Conservation (phyloP, 2,888 invertebrate species). For the Schrankia costaestrigalis region DNA sequence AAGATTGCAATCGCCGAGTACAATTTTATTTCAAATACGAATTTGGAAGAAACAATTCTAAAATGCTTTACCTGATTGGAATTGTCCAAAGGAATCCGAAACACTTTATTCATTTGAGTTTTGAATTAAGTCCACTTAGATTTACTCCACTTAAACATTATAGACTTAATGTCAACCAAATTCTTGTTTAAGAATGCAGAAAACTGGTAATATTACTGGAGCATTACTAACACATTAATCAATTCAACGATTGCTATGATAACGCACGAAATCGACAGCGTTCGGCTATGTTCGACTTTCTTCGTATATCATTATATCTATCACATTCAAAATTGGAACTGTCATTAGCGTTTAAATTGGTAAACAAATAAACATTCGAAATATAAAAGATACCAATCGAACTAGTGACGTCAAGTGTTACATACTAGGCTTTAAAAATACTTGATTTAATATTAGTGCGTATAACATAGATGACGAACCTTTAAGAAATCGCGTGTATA, state of each 20-base stretch:
- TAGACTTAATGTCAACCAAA: neutral
- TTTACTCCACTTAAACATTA: neutral
- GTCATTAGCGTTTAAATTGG: constrained; percentile 8
- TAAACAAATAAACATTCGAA: too few relatives aligned
- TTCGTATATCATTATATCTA: constrained; percentile 23
- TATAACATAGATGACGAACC: constrained; percentile 15
- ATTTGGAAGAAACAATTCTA: constrained; percentile 31
- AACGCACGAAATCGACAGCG: constrained; percentile 15
- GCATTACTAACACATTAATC: too few relatives aligned
- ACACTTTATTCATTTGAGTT: constrained; percentile 17
- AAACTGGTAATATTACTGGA: too few relatives aligned
- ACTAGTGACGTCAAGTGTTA: constrained; percentile 2
- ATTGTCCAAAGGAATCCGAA: constrained; percentile 10
- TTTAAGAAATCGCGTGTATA: constrained; percentile 15
- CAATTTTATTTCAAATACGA: constrained; percentile 37
- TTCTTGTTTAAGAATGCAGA: too few relatives aligned
- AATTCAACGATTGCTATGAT: constrained; percentile 12
- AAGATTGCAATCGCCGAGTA: constrained; percentile 39
- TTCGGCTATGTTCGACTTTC: constrained; percentile 17
- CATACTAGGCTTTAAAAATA: neutral
- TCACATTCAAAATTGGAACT: constrained; percentile 41
- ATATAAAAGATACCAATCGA: constrained; percentile 4
- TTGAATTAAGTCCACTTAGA: constrained; percentile 6
- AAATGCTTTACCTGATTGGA: constrained; percentile 35
- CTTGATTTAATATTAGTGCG: neutral